Base-by-base conservation (phyloP, 2,888 invertebrate species). In the Lobophora halterata region DNA sequence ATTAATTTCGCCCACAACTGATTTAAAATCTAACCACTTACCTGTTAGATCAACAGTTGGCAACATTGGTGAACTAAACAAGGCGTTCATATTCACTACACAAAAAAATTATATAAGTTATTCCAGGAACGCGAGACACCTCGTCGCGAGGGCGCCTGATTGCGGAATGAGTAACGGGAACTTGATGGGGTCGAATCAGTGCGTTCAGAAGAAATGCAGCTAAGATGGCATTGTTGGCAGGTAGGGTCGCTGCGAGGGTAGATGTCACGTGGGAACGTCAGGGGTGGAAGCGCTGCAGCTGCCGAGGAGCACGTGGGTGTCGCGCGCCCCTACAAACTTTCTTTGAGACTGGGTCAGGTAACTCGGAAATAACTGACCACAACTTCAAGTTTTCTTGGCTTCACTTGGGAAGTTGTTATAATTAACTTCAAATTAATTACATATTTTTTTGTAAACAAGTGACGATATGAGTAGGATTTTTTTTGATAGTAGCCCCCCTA, bases 111-210 rank as follows among this genome's bases (percentile, higher is more conserved):
- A 6, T 3, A 18, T 12, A 14, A 1, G 7, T 13, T 5, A 28
- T 21, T 11, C 7, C 13, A 25, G 5, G 5, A 7, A 18, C 7
- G 21, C 25, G 36, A 41, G 46, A 41, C 46, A 34, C 37, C 32
- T 44, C 4, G 8, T 28, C 46, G 30, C 18, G 19, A 30, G 29
- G 30, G 52, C 50, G 55, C 49, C 64, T 46, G 50, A 47, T 49
- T 55, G 34, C 35, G 54, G 68, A 76, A 71, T 75, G 75, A 68
- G 57, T 70, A 55, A 66, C 68, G 71, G 41, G 24, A 41, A n/a
- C n/a, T n/a, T n/a, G n/a, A n/a, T n/a, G n/a, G n/a, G n/a, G n/a
- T 17, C 9, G 58, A 75, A 76, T 76, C 77, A 71, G 58, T 55
- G 68, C 64, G 50, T 46, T 61, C 65, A 68, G 54, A 65, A 65